Evolutionary conservation across 2,113 vertebrate species (phyloP).

Genomic region (Reinhardtius hippoglossoides): DNA sequence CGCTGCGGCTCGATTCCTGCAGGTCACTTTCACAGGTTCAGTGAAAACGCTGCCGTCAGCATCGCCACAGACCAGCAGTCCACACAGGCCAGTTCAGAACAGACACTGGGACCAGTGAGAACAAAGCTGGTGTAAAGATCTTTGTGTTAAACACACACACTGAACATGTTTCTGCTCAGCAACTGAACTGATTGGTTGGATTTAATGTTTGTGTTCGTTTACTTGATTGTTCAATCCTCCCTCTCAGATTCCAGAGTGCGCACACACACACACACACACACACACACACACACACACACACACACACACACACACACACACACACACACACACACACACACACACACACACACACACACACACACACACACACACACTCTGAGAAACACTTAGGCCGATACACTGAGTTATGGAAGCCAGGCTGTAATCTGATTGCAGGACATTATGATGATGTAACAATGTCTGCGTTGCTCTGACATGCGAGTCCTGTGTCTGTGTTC

Average conservation of each 20-base stretch:
- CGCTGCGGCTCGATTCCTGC: too few relatives aligned
- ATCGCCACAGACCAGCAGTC: too few relatives aligned
- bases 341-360: background rate
- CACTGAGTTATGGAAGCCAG: constrained; percentile 40
- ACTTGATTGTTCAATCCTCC: background rate
- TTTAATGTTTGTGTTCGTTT: constrained; percentile 4
- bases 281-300: background rate
- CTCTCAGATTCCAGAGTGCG: constrained; percentile 11
- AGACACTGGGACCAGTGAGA: too few relatives aligned
- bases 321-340: background rate
- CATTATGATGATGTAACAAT: constrained; percentile 79
- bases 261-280: background rate
- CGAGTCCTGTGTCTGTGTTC: constrained; percentile 30
- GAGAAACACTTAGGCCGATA: constrained; percentile 20
- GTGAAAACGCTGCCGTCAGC: too few relatives aligned
- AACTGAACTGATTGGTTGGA: background rate
- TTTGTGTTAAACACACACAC: background rate
- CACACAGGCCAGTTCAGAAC: too few relatives aligned
- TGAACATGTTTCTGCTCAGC: background rate
- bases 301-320: constrained; percentile 1
- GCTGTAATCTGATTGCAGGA: constrained; percentile 72
- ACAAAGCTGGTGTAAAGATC: too few relatives aligned
- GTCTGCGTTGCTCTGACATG: constrained; percentile 73
- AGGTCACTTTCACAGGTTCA: too few relatives aligned
- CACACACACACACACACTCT: background rate